Base-by-base conservation (phyloP, 2,888 invertebrate genomes). In the Phalera bucephala region DNA sequence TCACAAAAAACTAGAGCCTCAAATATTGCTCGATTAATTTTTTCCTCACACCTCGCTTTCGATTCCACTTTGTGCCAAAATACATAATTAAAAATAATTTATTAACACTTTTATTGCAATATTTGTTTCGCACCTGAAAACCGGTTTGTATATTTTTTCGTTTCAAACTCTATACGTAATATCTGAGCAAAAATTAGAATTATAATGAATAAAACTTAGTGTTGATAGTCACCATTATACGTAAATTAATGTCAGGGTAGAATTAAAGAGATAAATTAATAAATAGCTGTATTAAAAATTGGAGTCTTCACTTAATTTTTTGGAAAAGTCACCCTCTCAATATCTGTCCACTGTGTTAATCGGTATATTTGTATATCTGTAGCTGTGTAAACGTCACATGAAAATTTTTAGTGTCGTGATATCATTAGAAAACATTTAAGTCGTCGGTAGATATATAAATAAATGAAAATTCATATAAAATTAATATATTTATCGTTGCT, bases 171-270 rank as follows among this genome's bases (percentile, higher is more conserved):
- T 64, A 81, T 84, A 84, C 80, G 81, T 84, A 82, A 84, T 62
- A 64, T 64, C 71, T 61, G 76, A 83, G 75, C 82, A 86, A 85
- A 75, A 74, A 74, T 77, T 83, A 81, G 79, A 62, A 70, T 55
- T 66, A 68, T 68, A 72, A 29, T 29, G 7, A 29, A 29, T 19
- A 50, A 79, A 75, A 75, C 64, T 80, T 87, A 88, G 85, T 79
- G 72, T 84, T 84, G 71, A 81, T 88, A 88, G 84, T 86, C 93
- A 93, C 94, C 93, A 93, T 94, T 93, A 94, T 95, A 94, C 95
- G 94, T 95, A 95, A 95, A 94, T 94, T 94, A 93, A 93, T 94
- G 94, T 94, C 94, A 95, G 95, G 95, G 94, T 95, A 88, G 87
- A 86, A 65, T 79, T 76, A 84, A 85, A 73, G 45, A 59, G 44